These are phyloP conservation scores for Rhaphigaster nebulosa DNA, from an alignment of 2,888 invertebrate species.

Conservation along the genomic window DNA sequence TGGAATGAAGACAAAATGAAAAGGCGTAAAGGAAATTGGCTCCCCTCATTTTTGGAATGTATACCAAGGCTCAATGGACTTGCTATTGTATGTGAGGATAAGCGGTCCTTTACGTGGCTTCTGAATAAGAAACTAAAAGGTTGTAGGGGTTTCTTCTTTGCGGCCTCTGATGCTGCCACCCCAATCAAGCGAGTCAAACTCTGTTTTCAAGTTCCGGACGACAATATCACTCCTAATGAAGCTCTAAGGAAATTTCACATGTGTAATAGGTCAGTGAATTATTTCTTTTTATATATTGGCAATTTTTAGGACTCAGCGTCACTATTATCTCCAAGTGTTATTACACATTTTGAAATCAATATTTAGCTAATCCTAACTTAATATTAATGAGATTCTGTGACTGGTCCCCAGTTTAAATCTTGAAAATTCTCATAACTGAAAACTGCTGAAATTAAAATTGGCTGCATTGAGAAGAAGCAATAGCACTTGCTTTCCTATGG, in stretches of 20 bases:
- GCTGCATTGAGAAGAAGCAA: too few species aligned
- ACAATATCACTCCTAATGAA: background rate
- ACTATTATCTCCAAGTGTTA: too few species aligned
- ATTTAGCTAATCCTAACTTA: too few species aligned
- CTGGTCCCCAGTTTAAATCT: too few species aligned
- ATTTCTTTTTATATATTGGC: background rate
- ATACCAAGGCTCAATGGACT: background rate
- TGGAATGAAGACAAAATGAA: background rate
- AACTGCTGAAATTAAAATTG: too few species aligned
- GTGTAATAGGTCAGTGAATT: slow-evolving; percentile 8
- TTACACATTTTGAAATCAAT: too few species aligned
- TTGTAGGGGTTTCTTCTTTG: background rate
- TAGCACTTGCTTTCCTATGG: too few species aligned
- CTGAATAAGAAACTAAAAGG: background rate
- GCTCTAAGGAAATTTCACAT: background rate
- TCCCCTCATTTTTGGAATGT: background rate
- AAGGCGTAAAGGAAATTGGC: background rate
- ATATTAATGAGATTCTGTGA: too few species aligned
- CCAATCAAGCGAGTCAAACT: background rate
- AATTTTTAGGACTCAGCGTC: background rate
- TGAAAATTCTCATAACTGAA: too few species aligned
- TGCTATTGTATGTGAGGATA: background rate
- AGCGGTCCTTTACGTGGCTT: background rate
- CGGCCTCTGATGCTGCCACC: background rate
- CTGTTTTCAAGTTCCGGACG: background rate